phyloP scores from a whole-genome alignment of 2,888 invertebrate genomes.

The Homarus gammarus region DNA sequence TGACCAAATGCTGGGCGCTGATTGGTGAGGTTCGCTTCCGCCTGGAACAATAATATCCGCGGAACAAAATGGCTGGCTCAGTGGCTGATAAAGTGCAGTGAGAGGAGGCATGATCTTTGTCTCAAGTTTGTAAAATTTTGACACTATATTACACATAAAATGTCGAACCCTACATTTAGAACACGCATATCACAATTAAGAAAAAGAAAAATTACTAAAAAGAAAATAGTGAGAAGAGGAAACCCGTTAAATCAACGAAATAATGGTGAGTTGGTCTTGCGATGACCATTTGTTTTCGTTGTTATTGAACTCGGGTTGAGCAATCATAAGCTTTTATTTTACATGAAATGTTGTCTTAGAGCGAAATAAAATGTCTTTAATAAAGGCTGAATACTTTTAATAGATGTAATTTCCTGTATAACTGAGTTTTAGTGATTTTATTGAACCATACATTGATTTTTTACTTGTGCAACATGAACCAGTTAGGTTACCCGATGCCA shows the following conservation, averaged over 20 bases:
- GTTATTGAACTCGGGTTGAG: conserved; percentile 23
- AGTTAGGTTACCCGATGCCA: conserved; percentile 1
- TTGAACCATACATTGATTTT: conserved; percentile 45
- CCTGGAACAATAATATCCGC: conserved; percentile 63
- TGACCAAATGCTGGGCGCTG: conserved; percentile 9
- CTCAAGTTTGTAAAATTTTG: conserved; percentile 48
- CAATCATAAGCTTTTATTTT: conserved; percentile 22
- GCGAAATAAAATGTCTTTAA: neutral
- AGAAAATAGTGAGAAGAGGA: conserved; percentile 64
- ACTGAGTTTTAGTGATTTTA: neutral
- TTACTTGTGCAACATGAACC: neutral
- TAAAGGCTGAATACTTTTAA: neutral
- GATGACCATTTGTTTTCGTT: conserved; percentile 60
- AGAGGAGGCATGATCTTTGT: conserved; percentile 66
- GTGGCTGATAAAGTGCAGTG: conserved; percentile 60
- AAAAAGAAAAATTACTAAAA: conserved; percentile 62
- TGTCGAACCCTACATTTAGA: conserved; percentile 64
- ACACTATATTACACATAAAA: conserved; percentile 32
- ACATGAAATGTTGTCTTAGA: no score
- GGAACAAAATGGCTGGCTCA: conserved; percentile 72
- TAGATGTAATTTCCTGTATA: neutral
- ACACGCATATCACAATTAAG: conserved; percentile 60
- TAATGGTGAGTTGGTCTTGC: conserved; percentile 61
- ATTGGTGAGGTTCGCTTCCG: conserved; percentile 57
- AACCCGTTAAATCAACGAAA: conserved; percentile 63